A percentile compares a stretch with the other conserved stretches of the same genome.
Conservation (phyloP, 1,140 invertebrate species). For the Drosophila sproati region DNA sequence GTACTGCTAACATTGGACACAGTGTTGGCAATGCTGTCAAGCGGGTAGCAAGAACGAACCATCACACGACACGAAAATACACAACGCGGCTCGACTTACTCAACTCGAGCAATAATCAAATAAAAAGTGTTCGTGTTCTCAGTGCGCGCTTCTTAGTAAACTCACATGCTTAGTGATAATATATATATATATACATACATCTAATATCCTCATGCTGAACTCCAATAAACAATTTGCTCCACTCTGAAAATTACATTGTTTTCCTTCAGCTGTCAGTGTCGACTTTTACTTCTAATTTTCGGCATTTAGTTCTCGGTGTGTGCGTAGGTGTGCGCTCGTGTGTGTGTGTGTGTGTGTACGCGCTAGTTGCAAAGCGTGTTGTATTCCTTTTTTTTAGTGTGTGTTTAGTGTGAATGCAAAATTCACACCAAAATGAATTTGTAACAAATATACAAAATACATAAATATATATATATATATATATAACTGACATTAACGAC, state of each 20-base stretch:
- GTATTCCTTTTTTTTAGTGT: slow-evolving; percentile 28
- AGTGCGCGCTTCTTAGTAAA: slow-evolving; percentile 30
- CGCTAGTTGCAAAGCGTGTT: slow-evolving; percentile 21
- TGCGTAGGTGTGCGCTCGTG: slow-evolving; percentile 5
- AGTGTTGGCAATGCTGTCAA: slow-evolving; percentile 44
- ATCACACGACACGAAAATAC: slow-evolving; percentile 17
- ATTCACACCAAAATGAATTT: slow-evolving; percentile 1
- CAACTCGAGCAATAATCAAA: slow-evolving; percentile 33
- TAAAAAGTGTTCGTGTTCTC: slow-evolving; percentile 38
- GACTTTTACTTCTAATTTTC: slow-evolving; percentile 10
- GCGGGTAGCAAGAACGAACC: slow-evolving; percentile 37
- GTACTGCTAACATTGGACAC: slow-evolving; percentile 19
- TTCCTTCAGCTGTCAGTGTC: neutral
- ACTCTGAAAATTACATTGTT: slow-evolving; percentile 15
- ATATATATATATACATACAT: slow-evolving; percentile 23
- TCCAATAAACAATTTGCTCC: slow-evolving; percentile 1
- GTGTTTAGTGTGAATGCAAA: slow-evolving; percentile 19
- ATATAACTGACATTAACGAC: slow-evolving; percentile 24
- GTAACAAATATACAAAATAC: neutral
- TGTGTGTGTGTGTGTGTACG: slow-evolving; percentile 6
- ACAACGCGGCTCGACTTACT: no score
- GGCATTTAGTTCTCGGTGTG: slow-evolving; percentile 13
- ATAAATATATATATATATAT: slow-evolving; percentile 11
- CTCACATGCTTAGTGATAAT: slow-evolving; percentile 13
- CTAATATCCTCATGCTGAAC: slow-evolving; percentile 14